phyloP scores from a whole-genome alignment of 2,888 invertebrate species.

The Nasonovia ribisnigri region DNA sequence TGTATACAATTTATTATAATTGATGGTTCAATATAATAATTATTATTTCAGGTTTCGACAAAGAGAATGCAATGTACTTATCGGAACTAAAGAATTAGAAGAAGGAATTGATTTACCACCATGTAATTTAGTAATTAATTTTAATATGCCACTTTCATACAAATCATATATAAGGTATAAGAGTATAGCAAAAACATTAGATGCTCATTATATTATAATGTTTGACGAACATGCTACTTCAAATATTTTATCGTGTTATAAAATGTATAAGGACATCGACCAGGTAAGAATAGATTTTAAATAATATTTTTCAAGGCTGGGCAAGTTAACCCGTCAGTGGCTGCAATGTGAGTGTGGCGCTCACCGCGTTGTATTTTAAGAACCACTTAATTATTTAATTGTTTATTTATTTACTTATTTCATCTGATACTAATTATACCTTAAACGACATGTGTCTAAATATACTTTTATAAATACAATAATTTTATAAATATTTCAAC shows the following conservation, averaged over 20 bases:
- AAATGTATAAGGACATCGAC: constrained; percentile 84
- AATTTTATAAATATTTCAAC: too few relatives aligned
- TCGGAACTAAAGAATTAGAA: constrained; percentile 90
- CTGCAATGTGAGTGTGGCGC: too few relatives aligned
- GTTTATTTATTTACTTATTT: too few relatives aligned
- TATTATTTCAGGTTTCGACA: constrained; percentile 79
- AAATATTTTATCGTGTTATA: constrained; percentile 76
- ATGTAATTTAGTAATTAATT: constrained; percentile 92
- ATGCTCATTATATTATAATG: constrained; percentile 83
- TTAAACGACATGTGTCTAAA: too few relatives aligned
- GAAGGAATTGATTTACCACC: constrained; percentile 95
- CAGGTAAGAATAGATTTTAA: constrained; percentile 72
- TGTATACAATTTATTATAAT: background rate
- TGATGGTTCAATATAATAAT: constrained; percentile 2
- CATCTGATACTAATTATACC: too few relatives aligned
- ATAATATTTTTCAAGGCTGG: background rate
- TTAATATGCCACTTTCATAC: constrained; percentile 83
- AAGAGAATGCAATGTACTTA: constrained; percentile 90
- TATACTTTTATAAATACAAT: too few relatives aligned
- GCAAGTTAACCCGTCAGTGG: too few relatives aligned
- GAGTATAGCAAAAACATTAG: constrained; percentile 82
- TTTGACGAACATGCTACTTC: constrained; percentile 74
- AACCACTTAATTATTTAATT: too few relatives aligned
- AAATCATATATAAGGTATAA: constrained; percentile 90
- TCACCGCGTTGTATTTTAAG: too few relatives aligned